Evolutionary conservation across 2,113 vertebrate species (phyloP).

Genomic region (Aegotheles bennettii): DNA sequence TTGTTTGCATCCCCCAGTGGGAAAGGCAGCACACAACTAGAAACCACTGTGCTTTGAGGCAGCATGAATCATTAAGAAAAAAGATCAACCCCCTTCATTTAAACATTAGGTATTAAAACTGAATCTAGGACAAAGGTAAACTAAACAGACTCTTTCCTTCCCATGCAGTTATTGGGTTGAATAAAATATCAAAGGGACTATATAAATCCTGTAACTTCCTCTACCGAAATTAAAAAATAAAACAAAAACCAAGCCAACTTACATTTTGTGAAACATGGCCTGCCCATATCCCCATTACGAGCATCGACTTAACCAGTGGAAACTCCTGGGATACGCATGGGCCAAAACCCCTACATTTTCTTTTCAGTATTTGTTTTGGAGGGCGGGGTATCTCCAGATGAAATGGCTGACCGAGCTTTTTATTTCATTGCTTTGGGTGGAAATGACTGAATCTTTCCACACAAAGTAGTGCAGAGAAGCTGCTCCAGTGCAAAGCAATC

Average conservation of each 20-base stretch:
- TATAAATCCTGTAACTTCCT: neutral
- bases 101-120: slow-evolving; percentile 29
- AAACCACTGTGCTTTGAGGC: slow-evolving; percentile 57
- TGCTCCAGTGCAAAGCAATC: neutral
- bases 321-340: neutral
- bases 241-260: no score
- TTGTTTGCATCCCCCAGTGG: slow-evolving; percentile 67
- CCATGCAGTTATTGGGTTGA: neutral
- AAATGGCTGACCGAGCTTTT: slow-evolving; percentile 41
- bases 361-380: slow-evolving; percentile 1
- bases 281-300: neutral
- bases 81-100: slow-evolving; percentile 14
- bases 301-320: neutral
- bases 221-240: neutral
- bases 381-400: slow-evolving; percentile 15
- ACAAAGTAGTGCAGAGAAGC: neutral
- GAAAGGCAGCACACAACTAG: slow-evolving; percentile 61
- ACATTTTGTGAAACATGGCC: neutral
- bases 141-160: neutral
- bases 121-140: slow-evolving; percentile 37
- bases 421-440: slow-evolving; percentile 1
- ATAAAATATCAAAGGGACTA: neutral
- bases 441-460: slow-evolving; percentile 26
- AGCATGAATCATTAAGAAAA: slow-evolving; percentile 48
- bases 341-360: slow-evolving; percentile 20